Evolutionary conservation across 2,797 vertebrate species (phyloP).

Genomic region (Sarcophilus harrisii): DNA sequence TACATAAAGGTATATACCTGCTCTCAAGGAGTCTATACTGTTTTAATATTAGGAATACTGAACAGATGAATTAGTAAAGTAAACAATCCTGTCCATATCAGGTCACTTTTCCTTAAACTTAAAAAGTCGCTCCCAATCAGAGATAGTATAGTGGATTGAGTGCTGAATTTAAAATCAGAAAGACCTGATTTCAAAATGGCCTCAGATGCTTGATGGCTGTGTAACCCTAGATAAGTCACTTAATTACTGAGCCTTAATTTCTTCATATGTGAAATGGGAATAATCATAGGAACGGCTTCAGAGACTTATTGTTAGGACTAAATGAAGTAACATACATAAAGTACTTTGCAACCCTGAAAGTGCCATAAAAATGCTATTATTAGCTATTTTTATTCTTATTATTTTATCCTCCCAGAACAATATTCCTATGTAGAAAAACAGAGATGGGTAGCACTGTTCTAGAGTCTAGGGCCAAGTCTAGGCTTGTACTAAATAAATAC

Average conservation of each 20-base stretch:
- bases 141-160: not conserved
- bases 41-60: not conserved
- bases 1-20: not conserved
- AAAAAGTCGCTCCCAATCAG: not conserved
- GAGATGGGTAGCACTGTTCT: slow-evolving; percentile 1
- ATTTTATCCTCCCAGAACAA: slow-evolving; percentile 36
- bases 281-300: not conserved
- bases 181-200: not conserved
- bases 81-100: not conserved
- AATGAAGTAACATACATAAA: not conserved
- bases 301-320: not conserved
- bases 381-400: slow-evolving; percentile 10
- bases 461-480: not conserved
- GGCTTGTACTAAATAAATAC: slow-evolving; percentile 16
- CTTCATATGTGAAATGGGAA: not conserved
- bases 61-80: not conserved
- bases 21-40: not conserved
- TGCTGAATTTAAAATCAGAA: not conserved
- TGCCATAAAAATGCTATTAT: not conserved
- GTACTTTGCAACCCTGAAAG: not conserved
- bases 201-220: not conserved
- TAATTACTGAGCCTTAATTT: not conserved
- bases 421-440: slow-evolving; percentile 1
- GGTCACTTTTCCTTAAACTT: not conserved
- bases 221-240: not conserved